These are phyloP conservation scores for Leptinotarsa peninsularis DNA, from an alignment of 2,888 invertebrate species.

Conservation along the genomic window DNA sequence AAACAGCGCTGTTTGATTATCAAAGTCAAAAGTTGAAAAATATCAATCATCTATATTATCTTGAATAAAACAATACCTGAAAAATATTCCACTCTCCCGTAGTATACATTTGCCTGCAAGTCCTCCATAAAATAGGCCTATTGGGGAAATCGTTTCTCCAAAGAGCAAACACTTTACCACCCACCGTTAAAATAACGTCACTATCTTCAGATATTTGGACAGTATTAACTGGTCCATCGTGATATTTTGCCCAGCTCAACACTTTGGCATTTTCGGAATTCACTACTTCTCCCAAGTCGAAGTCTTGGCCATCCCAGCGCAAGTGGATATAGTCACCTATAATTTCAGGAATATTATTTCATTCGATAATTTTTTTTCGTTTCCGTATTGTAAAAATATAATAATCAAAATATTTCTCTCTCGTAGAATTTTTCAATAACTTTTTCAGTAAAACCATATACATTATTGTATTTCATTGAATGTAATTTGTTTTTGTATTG, in stretches of 20 bases:
- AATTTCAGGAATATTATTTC: too few relatives aligned
- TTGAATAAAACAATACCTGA: conserved; percentile 37
- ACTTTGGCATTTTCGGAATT: conserved; percentile 74
- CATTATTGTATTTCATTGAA: too few relatives aligned
- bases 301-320: conserved; percentile 78
- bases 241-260: conserved; percentile 66
- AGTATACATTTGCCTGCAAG: conserved; percentile 71
- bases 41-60: too few relatives aligned
- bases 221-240: conserved; percentile 76
- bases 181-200: conserved; percentile 51
- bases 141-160: conserved; percentile 71
- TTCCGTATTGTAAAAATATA: too few relatives aligned
- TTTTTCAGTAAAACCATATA: too few relatives aligned
- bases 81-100: conserved; percentile 76
- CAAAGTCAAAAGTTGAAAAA: too few relatives aligned
- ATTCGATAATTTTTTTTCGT: too few relatives aligned
- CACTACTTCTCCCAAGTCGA: conserved; percentile 72
- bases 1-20: too few relatives aligned
- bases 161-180: conserved; percentile 61
- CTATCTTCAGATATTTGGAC: conserved; percentile 31
- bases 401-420: too few relatives aligned
- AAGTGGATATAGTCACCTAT: conserved; percentile 62
- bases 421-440: too few relatives aligned
- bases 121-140: conserved; percentile 77
- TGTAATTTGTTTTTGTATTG: too few relatives aligned